phyloP scores from a whole-genome alignment of 1,140 invertebrate species.

The Helicorthomorpha holstii region DNA sequence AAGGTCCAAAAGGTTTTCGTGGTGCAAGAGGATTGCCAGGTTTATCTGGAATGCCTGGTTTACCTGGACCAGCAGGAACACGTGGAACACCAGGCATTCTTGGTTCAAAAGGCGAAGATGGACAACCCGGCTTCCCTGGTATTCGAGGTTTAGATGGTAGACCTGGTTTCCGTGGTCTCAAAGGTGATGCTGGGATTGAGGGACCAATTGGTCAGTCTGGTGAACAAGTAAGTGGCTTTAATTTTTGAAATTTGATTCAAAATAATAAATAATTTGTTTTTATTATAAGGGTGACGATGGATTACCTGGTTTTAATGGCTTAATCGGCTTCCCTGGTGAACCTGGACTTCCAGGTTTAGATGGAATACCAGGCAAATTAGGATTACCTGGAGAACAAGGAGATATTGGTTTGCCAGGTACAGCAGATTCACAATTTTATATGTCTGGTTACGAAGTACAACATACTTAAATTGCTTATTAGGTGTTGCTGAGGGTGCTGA shows the following conservation, averaged over 20 bases:
- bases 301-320: too few relatives aligned
- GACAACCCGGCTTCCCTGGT: conserved; percentile 16
- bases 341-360: not conserved
- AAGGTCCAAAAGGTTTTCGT: conserved; percentile 21
- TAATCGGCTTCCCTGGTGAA: not conserved
- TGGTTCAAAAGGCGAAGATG: conserved; percentile 17
- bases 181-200: conserved; percentile 11
- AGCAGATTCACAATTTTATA: too few relatives aligned
- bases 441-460: too few relatives aligned
- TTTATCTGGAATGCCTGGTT: conserved; percentile 13
- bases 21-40: conserved; percentile 16
- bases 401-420: too few relatives aligned
- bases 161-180: conserved; percentile 4
- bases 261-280: too few relatives aligned
- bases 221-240: too few relatives aligned
- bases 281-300: too few relatives aligned
- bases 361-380: not conserved
- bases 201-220: conserved; percentile 19
- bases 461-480: too few relatives aligned
- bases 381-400: not conserved
- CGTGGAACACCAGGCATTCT: conserved; percentile 16
- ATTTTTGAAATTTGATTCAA: too few relatives aligned
- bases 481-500: too few relatives aligned
- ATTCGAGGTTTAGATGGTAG: not conserved
- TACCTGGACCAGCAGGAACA: conserved; percentile 13